These are phyloP conservation scores for Callithrix jacchus DNA, from an alignment of 2,113 vertebrate genomes.

Conservation along the genomic window DNA sequence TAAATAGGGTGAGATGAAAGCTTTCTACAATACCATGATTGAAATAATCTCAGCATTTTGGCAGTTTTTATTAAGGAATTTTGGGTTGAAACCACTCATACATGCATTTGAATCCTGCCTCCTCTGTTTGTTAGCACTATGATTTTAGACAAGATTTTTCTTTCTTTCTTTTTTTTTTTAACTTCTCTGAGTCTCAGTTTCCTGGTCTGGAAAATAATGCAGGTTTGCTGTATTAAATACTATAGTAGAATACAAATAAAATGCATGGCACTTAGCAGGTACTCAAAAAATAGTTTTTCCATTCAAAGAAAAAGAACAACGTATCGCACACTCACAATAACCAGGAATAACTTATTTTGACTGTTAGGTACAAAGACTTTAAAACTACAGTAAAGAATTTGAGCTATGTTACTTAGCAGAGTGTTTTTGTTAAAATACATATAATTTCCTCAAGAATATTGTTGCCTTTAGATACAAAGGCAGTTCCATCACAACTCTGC, in stretches of 20 bases:
- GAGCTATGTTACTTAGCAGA: constrained; percentile 34
- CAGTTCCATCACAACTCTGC: not conserved
- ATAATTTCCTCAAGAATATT: constrained; percentile 20
- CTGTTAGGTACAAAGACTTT: not conserved
- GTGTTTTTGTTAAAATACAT: constrained; percentile 57
- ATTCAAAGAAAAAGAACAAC: not conserved
- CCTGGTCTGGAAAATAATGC: not conserved
- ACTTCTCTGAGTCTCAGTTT: not conserved
- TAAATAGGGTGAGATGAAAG: not conserved
- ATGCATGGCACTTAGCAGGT: not conserved
- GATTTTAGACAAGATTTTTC: not conserved
- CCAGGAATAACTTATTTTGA: constrained; percentile 32
- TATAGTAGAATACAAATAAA: not conserved
- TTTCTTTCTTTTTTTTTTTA: not conserved
- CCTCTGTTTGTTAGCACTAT: not conserved
- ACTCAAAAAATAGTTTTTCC: not conserved
- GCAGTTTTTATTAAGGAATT: not conserved
- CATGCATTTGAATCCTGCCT: not conserved
- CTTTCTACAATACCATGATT: not conserved
- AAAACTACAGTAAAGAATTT: constrained; percentile 46
- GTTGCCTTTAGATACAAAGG: constrained; percentile 42
- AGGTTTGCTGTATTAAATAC: not conserved
- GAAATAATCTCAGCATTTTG: not conserved
- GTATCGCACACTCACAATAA: not conserved
- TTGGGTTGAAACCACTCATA: not conserved